Conservation (phyloP, 2,888 invertebrate species). For the Protonemura montana region DNA sequence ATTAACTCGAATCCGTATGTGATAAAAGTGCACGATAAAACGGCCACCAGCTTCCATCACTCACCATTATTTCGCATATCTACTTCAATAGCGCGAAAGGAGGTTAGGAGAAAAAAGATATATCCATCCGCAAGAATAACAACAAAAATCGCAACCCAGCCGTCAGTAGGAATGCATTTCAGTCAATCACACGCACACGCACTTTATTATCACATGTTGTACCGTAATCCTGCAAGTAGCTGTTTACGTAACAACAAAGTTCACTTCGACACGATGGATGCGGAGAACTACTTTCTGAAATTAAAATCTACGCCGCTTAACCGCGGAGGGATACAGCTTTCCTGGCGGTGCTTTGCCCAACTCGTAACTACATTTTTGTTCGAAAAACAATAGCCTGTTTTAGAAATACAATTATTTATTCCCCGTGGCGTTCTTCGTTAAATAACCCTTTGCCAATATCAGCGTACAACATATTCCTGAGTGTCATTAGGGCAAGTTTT, state of each 20-base stretch:
- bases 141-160: conserved; percentile 51
- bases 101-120: conserved; percentile 76
- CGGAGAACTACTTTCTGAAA: conserved; percentile 51
- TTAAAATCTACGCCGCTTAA: conserved; percentile 49
- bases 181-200: conserved; percentile 44
- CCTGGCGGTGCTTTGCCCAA: conserved; percentile 42
- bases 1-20: conserved; percentile 49
- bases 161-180: conserved; percentile 43
- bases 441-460: not conserved
- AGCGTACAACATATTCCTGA: not conserved
- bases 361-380: conserved; percentile 44
- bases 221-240: conserved; percentile 47
- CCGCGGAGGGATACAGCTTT: conserved; percentile 50
- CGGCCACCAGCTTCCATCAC: conserved; percentile 57
- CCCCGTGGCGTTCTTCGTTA: not conserved
- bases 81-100: conserved; percentile 78
- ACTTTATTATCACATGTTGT: conserved; percentile 48
- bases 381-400: not conserved
- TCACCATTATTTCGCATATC: conserved; percentile 77
- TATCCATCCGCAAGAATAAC: conserved; percentile 67
- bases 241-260: conserved; percentile 49
- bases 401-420: not conserved
- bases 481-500: not conserved
- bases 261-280: conserved; percentile 48
- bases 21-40: conserved; percentile 57